Evolutionary conservation across 1,140 invertebrate genomes (phyloP), one percentile per base, ranked within the genome.

Genomic region (Polypedilum vanderplanki): DNA sequence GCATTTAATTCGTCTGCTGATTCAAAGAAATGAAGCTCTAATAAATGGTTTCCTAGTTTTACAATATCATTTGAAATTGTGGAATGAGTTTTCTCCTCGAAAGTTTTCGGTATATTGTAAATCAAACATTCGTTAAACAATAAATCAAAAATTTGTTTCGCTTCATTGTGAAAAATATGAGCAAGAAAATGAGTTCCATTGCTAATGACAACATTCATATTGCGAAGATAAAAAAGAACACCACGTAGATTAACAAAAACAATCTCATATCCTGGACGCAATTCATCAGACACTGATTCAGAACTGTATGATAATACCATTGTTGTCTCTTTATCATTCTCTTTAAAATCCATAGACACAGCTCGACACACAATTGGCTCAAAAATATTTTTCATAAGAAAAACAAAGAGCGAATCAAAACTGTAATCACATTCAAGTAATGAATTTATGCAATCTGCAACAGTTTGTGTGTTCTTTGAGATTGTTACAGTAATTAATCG

Each of bases 71-170:
- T 80, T 12, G 90, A 87, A 1, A 93, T 86, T 40, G 83, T 82
- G 5, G 85, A 94, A 7, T 84, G 84, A 77, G 90, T 85, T 46
- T 94, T 81, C 75, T 93, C 89, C 70, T 87, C 86, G 76, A 87
- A 88, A 75, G 87, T 90, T 75, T 87, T 88, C 3, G 93, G 93
- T 78, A 95, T 89, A 0, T 91, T 90, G 77, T 88, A 84, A 20
- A 88, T 85, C 2, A 95, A 85, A 78, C 92, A 94, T 78, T 93
- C 86, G 74, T 89, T 86, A 1, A 92, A 87, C n/a, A 95, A 83
- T 15, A 87, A 79, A 12, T 89, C 85, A 7, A 88, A 85, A 77
- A 93, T 87, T 75, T 89, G 85, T 40, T 86, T 80, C 76, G 87
- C 83, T 1, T 10, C 1, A 70, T 70, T 12, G 9, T 70, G 4